Conservation (phyloP, 2,888 invertebrate species). For the Lysandra coridon region DNA sequence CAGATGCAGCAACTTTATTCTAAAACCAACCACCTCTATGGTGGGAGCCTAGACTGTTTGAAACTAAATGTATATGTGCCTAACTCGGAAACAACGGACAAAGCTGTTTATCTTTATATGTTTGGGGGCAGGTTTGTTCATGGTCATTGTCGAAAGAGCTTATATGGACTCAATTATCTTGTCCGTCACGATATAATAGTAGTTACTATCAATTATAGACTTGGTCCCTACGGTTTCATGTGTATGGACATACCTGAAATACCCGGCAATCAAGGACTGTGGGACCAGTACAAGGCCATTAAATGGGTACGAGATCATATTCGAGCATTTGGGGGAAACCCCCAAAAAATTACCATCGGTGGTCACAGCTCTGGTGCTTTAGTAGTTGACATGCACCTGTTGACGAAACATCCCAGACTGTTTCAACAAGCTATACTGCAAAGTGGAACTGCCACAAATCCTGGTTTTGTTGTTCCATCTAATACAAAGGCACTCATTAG, state of each 20-base stretch:
- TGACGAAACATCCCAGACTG: not conserved
- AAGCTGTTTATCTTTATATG: constrained; percentile 4
- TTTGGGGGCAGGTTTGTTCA: not conserved
- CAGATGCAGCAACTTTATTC: not conserved
- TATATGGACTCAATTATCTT: constrained; percentile 15
- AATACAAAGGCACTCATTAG: not conserved
- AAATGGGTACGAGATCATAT: constrained; percentile 49
- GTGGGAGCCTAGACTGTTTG: constrained; percentile 12
- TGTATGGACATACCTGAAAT: constrained; percentile 54
- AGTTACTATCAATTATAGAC: constrained; percentile 60
- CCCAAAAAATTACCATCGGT: constrained; percentile 35
- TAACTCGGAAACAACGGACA: not conserved
- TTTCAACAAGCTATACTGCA: constrained; percentile 28
- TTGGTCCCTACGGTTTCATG: constrained; percentile 48
- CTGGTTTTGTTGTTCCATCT: not conserved
- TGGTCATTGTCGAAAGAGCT: not conserved
- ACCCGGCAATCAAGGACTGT: constrained; percentile 48
- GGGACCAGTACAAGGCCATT: constrained; percentile 47
- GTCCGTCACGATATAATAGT: constrained; percentile 41
- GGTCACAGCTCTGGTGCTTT: constrained; percentile 25
- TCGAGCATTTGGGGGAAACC: constrained; percentile 46
- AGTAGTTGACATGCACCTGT: constrained; percentile 12
- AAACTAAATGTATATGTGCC: constrained; percentile 24
- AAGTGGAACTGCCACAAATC: constrained; percentile 8
- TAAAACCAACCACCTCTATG: not conserved